Percentiles rank a stretch among this genome's conserved stretches.
phyloP scores from a whole-genome alignment of 2,113 vertebrate genomes.

The Telmatochromis sp. region DNA sequence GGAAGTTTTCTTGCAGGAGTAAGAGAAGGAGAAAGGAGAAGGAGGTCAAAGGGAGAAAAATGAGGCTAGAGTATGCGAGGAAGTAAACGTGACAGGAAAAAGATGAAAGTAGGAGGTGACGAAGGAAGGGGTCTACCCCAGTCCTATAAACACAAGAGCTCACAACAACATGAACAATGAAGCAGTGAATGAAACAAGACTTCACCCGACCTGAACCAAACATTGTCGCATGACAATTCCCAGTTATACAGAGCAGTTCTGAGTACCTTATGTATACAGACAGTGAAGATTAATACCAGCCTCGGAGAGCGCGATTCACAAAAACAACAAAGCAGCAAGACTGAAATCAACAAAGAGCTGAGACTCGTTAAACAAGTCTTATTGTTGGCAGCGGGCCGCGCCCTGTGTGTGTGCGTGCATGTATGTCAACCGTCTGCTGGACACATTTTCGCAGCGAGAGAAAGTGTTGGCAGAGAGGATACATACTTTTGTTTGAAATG shows the following conservation, averaged over 20 bases:
- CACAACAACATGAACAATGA: slow-evolving; percentile 18
- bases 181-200: slow-evolving; percentile 34
- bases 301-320: slow-evolving; percentile 51
- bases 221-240: slow-evolving; percentile 55
- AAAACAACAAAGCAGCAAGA: slow-evolving; percentile 52
- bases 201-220: slow-evolving; percentile 35
- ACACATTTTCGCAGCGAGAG: slow-evolving; percentile 37
- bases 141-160: slow-evolving; percentile 25
- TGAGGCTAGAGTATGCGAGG: background rate
- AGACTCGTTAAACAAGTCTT: slow-evolving; percentile 62
- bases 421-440: slow-evolving; percentile 14
- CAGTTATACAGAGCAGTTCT: slow-evolving; percentile 33
- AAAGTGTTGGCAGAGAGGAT: slow-evolving; percentile 21
- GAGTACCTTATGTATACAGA: slow-evolving; percentile 61
- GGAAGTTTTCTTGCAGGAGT: slow-evolving; percentile 9
- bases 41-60: background rate
- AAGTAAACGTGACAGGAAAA: background rate
- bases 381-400: slow-evolving; percentile 40
- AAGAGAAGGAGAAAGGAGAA: background rate
- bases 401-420: background rate
- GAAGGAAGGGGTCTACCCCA: slow-evolving; percentile 4
- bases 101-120: background rate
- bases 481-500: slow-evolving; percentile 41
- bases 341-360: slow-evolving; percentile 56
- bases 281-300: slow-evolving; percentile 46